phyloP scores from a whole-genome alignment of 2,888 invertebrate genomes.

The Ophion slaviceki region DNA sequence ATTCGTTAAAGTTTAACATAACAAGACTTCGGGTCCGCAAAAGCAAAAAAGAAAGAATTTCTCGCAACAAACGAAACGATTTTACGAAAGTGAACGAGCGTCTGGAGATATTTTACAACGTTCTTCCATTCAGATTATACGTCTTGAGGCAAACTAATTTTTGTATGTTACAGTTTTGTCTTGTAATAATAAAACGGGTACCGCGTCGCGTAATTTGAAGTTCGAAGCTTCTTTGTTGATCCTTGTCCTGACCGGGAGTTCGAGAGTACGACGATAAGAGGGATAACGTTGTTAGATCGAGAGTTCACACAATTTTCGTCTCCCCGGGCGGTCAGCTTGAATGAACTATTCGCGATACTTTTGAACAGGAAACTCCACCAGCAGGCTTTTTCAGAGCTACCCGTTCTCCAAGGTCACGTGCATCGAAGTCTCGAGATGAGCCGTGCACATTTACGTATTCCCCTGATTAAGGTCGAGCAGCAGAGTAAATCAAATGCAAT shows the following conservation, averaged over 20 bases:
- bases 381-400: neutral
- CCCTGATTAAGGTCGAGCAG: conserved; percentile 32
- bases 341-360: neutral
- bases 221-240: neutral
- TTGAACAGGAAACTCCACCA: neutral
- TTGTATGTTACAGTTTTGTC: conserved; percentile 62
- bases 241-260: neutral
- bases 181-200: conserved; percentile 64
- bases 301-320: neutral
- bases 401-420: conserved; percentile 18
- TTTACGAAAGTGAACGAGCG: neutral
- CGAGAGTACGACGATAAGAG: neutral
- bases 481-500: conserved; percentile 29
- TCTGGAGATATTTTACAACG: conserved; percentile 26
- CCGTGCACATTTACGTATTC: conserved; percentile 55
- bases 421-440: conserved; percentile 1
- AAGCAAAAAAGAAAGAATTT: conserved; percentile 31
- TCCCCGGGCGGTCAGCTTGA: neutral
- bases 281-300: neutral
- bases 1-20: conserved; percentile 45
- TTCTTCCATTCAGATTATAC: conserved; percentile 16
- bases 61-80: conserved; percentile 35
- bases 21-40: conserved; percentile 53
- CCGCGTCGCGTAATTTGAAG: conserved; percentile 14
- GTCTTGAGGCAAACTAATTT: conserved; percentile 31